Base-by-base conservation (phyloP, 2,113 vertebrate species). In the Aegithalos caudatus region DNA sequence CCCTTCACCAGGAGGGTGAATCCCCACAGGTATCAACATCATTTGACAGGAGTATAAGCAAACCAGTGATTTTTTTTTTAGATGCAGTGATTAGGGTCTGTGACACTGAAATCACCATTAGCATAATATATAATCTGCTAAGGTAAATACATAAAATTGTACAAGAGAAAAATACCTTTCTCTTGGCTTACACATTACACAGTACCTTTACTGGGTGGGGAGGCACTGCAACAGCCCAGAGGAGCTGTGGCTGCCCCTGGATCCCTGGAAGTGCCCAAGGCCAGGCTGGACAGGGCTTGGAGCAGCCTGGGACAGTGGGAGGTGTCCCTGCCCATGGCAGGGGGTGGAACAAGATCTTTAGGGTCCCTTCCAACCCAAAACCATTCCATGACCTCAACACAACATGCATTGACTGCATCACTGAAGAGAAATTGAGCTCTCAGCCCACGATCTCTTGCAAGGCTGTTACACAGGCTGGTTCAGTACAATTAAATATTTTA, bases 331-430 rank as follows among this genome's bases (percentile, higher is more conserved):
- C 3, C n/a, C 15, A 4, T 9, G 29, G 70, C 31, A 66, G 16
- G 13, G 15, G 12, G 1, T 29, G 51, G 35, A 58, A 57, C 0
- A 0, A 9, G 25, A 42, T 9, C 21, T 42, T 50, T 20, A 66
- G 66, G 17, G 17, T 35, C 44, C 61, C 21, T 58, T 37, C 37
- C 44, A 76, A 50, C 11, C 61, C 53, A 5, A 58, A 85, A 50
- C 21, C 37, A 31, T 35, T 58, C 22, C 31, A 57, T 14, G 25
- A 22, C 14, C 51, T 65, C 28, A 31, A 40, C 3, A 31, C 20
- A 48, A 31, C 8, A 31, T 4, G 33, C 9, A 44, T 31, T 10
- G 74, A 29, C 20, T 37, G 37, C 24, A 8, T 10, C 3, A 24
- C 9, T n/a, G 27, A 5, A 22, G 17, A 42, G 15, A 40, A 86